Percentiles rank a stretch among this genome's conserved stretches.
Conservation (phyloP, 2,797 vertebrate genomes). For the Lates japonicus region DNA sequence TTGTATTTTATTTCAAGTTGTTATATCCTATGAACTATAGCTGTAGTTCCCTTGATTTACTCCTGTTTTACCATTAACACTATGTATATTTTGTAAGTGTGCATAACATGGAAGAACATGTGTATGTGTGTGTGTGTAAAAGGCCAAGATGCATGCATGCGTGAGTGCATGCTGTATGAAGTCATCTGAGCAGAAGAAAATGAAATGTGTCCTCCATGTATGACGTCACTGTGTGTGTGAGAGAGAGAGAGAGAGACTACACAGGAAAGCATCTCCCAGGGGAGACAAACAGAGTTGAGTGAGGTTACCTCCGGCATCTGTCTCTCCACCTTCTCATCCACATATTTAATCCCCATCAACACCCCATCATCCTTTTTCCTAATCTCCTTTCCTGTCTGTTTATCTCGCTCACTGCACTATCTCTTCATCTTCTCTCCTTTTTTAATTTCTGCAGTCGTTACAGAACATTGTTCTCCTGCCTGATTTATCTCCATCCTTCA, state of each 20-base stretch:
- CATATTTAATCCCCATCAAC: slow-evolving; percentile 53
- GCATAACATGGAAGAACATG: too few relatives aligned
- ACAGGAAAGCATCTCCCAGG: not conserved
- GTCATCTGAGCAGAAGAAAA: not conserved
- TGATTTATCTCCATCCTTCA: slow-evolving; percentile 9
- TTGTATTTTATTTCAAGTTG: too few relatives aligned
- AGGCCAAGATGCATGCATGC: not conserved
- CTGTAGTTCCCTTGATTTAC: too few relatives aligned
- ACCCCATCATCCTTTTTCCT: slow-evolving; percentile 27
- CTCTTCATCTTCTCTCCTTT: slow-evolving; percentile 8
- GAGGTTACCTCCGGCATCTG: slow-evolving; percentile 43
- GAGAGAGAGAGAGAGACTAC: not conserved
- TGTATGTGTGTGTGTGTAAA: not conserved
- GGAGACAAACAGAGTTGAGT: not conserved
- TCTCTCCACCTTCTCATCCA: slow-evolving; percentile 36
- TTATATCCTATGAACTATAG: too few relatives aligned
- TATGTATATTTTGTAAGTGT: not conserved
- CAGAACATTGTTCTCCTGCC: not conserved
- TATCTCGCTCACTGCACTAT: slow-evolving; percentile 27
- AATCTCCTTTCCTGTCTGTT: slow-evolving; percentile 29
- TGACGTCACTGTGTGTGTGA: not conserved
- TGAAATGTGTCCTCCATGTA: not conserved
- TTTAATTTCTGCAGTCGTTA: not conserved
- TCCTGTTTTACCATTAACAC: not conserved
- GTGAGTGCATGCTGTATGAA: not conserved